phyloP scores from a whole-genome alignment of 2,888 invertebrate species.

The Xylophagus ater region DNA sequence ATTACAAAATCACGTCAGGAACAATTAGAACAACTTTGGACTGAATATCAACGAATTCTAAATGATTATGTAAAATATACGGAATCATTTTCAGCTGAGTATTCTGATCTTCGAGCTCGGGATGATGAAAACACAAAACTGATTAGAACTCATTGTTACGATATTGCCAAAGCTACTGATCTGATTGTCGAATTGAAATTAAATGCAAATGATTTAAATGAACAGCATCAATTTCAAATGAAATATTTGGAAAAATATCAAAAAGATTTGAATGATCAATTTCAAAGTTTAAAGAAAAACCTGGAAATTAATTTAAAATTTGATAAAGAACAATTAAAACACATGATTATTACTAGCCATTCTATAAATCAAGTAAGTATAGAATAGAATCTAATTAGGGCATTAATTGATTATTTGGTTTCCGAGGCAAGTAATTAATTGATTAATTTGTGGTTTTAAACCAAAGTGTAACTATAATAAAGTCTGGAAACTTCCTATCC shows the following conservation, averaged over 20 bases:
- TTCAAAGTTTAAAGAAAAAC: conserved; percentile 44
- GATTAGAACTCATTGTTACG: conserved; percentile 34
- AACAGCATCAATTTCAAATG: conserved; percentile 39
- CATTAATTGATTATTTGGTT: too few species aligned
- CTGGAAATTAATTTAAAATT: conserved; percentile 42
- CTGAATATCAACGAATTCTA: conserved; percentile 36
- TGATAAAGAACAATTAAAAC: conserved; percentile 46
- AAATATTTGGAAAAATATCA: conserved; percentile 41
- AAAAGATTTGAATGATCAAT: conserved; percentile 41
- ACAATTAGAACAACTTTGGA: conserved; percentile 42
- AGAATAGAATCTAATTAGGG: too few species aligned
- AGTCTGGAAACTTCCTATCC: too few species aligned
- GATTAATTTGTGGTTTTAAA: too few species aligned
- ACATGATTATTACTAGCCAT: conserved; percentile 51
- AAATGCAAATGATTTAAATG: conserved; percentile 41
- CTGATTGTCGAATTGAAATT: conserved; percentile 37
- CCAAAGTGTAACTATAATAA: too few species aligned
- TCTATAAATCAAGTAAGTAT: conserved; percentile 42
- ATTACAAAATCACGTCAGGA: conserved; percentile 39
- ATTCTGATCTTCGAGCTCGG: conserved; percentile 37
- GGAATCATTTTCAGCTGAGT: conserved; percentile 39
- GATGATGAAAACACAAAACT: conserved; percentile 35
- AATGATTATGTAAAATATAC: conserved; percentile 36
- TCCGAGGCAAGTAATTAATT: too few species aligned
- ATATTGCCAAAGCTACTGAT: conserved; percentile 32